Base-by-base conservation (phyloP, 2,888 invertebrate genomes). In the Apamea anceps region DNA sequence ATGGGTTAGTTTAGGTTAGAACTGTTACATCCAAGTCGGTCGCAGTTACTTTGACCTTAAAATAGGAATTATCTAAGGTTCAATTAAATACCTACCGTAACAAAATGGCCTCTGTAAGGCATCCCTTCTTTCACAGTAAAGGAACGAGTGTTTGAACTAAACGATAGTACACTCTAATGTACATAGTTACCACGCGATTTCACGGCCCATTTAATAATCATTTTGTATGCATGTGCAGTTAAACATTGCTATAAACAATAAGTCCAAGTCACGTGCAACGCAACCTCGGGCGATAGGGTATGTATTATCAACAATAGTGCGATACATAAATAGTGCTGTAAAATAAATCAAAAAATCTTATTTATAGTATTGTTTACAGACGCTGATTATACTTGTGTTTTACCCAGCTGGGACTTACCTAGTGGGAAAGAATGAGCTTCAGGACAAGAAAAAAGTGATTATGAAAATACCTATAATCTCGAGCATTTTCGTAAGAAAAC, bases 341-440 rank as follows among this genome's bases (percentile, higher is more conserved):
- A 57, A 66, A 81, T 72, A 81, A 85, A 85, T 66, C 8, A 85
- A 75, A 77, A 75, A 68, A 66, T 76, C 51, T 82, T 77, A 75
- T 85, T 79, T 75, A 85, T 79, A 60, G 76, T 57, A 77, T 79
- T 82, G 66, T 85, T 85, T 75, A 82, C 68, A 28, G 45, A 57
- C 21, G 37, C 12, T n/a, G 28, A 32, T 37, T 70, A 45, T 72
- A 28, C 32, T 42, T 28, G 32, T 32, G 4, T 8, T 0, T 28
- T 51, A 45, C 15, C 10, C 18, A 54, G 32, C 32, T 57, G 15
- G 37, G 57, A 28, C 8, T 45, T 54, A 45, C 18, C n/a, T 15
- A 63, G 13, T 28, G 28, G 13, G 3, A 5, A n/a, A 45, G 12
- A 45, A 54, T 21, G 15, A 25, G 18, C 42, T 51, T 51, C 13